phyloP scores from a whole-genome alignment of 2,113 vertebrate species.

The Protobothrops mucrosquamatus region DNA sequence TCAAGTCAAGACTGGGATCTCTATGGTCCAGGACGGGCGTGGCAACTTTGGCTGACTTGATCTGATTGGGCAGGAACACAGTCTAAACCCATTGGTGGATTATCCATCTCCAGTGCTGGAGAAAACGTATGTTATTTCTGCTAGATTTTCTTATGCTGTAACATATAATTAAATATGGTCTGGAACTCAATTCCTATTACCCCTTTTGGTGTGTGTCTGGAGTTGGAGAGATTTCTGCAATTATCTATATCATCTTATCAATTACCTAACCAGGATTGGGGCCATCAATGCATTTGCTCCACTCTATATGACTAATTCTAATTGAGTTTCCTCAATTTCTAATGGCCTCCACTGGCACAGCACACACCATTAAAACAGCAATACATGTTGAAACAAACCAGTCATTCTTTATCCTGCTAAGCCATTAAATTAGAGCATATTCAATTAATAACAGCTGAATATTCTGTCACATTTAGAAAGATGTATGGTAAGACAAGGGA shows the following conservation, averaged over 20 bases:
- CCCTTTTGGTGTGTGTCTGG: not conserved
- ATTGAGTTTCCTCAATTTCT: constrained; percentile 6
- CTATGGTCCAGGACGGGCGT: no score
- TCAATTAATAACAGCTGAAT: constrained; percentile 93
- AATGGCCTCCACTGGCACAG: constrained; percentile 25
- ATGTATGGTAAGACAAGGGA: constrained; percentile 94
- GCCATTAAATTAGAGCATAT: constrained; percentile 85
- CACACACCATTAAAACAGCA: constrained; percentile 44
- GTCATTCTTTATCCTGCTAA: constrained; percentile 69
- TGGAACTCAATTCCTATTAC: not conserved
- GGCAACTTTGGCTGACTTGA: no score
- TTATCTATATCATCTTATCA: not conserved
- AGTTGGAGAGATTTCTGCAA: not conserved
- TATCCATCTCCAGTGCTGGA: no score
- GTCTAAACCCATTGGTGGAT: no score
- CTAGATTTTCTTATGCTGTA: not conserved
- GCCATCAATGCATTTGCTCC: not conserved
- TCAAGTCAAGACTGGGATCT: no score
- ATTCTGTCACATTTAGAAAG: constrained; percentile 91
- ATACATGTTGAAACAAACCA: constrained; percentile 69
- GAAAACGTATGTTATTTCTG: not conserved
- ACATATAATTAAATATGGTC: not conserved
- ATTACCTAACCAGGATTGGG: not conserved
- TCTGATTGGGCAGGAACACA: no score
- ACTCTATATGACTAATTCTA: not conserved